Evolutionary conservation across 92 coral and sea anemone species (phyloP).

Genomic region (Muricea muricata): DNA sequence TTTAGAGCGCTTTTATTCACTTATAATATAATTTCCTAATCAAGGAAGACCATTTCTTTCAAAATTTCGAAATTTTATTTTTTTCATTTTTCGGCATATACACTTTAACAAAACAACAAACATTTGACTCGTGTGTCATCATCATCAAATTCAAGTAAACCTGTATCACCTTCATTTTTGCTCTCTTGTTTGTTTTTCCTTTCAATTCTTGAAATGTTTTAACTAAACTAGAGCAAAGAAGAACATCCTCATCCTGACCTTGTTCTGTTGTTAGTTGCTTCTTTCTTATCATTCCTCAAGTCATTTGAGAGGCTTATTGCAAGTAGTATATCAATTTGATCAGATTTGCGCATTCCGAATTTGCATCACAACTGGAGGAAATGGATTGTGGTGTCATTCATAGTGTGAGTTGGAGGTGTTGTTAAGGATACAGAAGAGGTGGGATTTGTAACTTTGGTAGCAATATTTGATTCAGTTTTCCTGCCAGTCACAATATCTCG

Average conservation of each 20-base stretch:
- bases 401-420: not conserved
- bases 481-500: conserved; percentile 16
- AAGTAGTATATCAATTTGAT: conserved; percentile 4
- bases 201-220: conserved; percentile 24
- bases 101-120: conserved; percentile 5
- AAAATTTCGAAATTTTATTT: too few relatives aligned
- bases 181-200: conserved; percentile 2
- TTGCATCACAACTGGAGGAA: conserved; percentile 3
- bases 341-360: conserved; percentile 7
- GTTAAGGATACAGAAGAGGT: not conserved
- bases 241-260: conserved; percentile 20
- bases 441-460: not conserved
- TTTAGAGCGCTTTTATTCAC: too few relatives aligned
- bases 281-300: conserved; percentile 1
- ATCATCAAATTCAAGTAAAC: conserved; percentile 26
- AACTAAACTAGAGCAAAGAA: conserved; percentile 25
- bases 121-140: not conserved
- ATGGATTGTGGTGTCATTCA: not conserved
- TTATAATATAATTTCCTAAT: too few relatives aligned
- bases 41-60: too few relatives aligned
- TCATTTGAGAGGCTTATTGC: conserved; percentile 30
- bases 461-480: conserved; percentile 24
- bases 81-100: too few relatives aligned
- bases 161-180: conserved; percentile 7
- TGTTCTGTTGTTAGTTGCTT: conserved; percentile 9